Base-by-base conservation (phyloP, 2,888 invertebrate genomes). In the Megaustenia siamemsis region DNA sequence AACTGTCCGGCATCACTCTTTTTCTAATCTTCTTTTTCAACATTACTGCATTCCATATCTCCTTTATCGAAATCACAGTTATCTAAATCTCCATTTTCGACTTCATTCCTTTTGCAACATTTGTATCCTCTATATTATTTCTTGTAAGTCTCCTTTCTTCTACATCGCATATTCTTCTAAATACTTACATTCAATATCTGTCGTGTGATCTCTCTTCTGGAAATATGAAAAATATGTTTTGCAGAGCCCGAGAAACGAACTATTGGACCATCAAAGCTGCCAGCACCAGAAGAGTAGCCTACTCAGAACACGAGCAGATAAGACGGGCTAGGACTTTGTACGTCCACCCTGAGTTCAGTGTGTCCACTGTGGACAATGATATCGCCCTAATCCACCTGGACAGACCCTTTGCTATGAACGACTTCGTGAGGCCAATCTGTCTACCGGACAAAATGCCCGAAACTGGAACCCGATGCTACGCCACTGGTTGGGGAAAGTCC, bases 351-450 rank as follows among this genome's bases (percentile, higher is more conserved):
- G 84, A 87, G 10, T 92, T 90, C 86, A 86, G 88, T 71, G 63
- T 76, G 12, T 63, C 69, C n/a, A 91, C 90, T 3, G 90, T 91
- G 15, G 89, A 90, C 79, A 90, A 91, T 77, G 92, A 92, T 76
- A 89, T 92, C 60, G 92, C 91, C 10, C 87, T 92, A 12, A 90
- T 92, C 63, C 87, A 89, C 45, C 87, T 92, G 32, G 87, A 88
- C 24, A 83, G 87, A 40, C 89, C 90, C 0, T 86, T 92, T 8
- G 86, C 85, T 24, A 90, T 92, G 79, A 91, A 89, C 82, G 92
- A 92, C 83, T 91, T 90, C 79, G 89, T 92, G n/a, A 82, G 92
- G 49, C 91, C 92, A 8, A 85, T 90, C n/a, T 92, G 92, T 80
- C 88, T 92, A 8, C 91, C 92, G 5, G 76, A 88, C 38, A 77